These are phyloP conservation scores for Rotaria socialis DNA, from an alignment of 2,888 invertebrate genomes.

Conservation along the genomic window DNA sequence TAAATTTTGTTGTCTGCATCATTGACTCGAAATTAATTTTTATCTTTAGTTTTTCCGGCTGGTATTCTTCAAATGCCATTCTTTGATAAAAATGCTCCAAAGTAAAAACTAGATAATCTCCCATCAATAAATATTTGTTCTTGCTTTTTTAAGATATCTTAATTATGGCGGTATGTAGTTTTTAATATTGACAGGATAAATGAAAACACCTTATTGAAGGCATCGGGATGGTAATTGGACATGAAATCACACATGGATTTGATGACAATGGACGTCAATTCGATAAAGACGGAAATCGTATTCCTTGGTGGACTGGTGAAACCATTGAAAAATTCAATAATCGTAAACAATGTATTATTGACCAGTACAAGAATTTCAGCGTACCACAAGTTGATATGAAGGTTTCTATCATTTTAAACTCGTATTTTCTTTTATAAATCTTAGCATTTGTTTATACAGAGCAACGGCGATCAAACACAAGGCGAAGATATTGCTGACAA, in stretches of 20 bases:
- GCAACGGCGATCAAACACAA: constrained; percentile 46
- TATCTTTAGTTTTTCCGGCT: constrained; percentile 53
- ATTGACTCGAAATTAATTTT: not conserved
- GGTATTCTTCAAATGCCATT: constrained; percentile 60
- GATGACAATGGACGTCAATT: constrained; percentile 55
- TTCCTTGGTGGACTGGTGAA: constrained; percentile 93
- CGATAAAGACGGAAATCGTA: constrained; percentile 86
- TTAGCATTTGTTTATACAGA: too few species aligned
- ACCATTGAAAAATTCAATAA: constrained; percentile 82
- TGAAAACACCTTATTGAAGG: constrained; percentile 7
- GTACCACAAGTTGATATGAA: constrained; percentile 62
- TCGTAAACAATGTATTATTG: constrained; percentile 78
- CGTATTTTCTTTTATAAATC: too few species aligned
- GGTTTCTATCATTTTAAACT: too few species aligned
- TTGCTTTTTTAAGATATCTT: constrained; percentile 32
- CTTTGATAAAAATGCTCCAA: constrained; percentile 55
- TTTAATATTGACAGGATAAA: too few species aligned
- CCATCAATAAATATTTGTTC: not conserved
- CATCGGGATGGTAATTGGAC: constrained; percentile 43
- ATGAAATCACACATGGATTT: constrained; percentile 46
- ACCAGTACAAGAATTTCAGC: constrained; percentile 81
- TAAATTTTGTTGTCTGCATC: not conserved
- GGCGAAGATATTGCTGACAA: constrained; percentile 60
- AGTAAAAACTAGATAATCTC: constrained; percentile 48
- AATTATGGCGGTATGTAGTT: constrained; percentile 41